A percentile compares a stretch with the other conserved stretches of the same genome.
Evolutionary conservation across 2,113 vertebrate species (phyloP).

Genomic region (Prochilodus magdalenae): DNA sequence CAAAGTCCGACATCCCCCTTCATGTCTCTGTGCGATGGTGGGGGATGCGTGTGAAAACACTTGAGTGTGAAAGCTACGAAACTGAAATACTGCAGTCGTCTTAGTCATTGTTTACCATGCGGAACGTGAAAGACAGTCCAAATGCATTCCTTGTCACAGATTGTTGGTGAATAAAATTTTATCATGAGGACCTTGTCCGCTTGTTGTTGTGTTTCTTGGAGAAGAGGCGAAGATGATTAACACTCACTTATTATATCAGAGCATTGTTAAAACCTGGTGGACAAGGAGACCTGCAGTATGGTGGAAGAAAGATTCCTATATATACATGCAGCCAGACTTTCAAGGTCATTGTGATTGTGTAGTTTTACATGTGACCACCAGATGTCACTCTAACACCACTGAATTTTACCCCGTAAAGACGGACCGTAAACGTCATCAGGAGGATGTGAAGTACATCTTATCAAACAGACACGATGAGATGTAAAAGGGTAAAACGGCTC

Average conservation of each 20-base stretch:
- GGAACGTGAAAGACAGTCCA: constrained; percentile 52
- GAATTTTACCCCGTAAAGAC: background rate
- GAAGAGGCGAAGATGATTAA: background rate
- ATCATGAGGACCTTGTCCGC: constrained; percentile 57
- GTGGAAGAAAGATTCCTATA: no score
- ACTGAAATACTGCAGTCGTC: constrained; percentile 58
- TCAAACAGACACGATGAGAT: background rate
- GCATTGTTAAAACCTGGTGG: background rate
- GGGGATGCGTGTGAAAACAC: constrained; percentile 54
- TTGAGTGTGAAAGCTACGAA: constrained; percentile 50
- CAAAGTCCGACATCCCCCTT: constrained; percentile 32
- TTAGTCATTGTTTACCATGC: constrained; percentile 66
- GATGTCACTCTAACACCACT: constrained; percentile 68
- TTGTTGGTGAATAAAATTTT: constrained; percentile 77
- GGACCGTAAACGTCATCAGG: background rate
- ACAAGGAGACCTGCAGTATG: background rate
- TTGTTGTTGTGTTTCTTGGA: constrained; percentile 26
- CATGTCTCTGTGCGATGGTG: constrained; percentile 43
- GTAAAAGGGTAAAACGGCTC: no score
- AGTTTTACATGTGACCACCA: constrained; percentile 55
- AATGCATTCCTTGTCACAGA: constrained; percentile 71
- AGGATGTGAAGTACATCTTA: background rate
- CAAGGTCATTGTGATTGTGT: constrained; percentile 37
- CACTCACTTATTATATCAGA: background rate
- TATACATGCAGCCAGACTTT: background rate